A percentile compares a stretch with the other conserved stretches of the same genome.
These are phyloP conservation scores for Macaria notata DNA, from an alignment of 2,888 invertebrate genomes.

Conservation along the genomic window DNA sequence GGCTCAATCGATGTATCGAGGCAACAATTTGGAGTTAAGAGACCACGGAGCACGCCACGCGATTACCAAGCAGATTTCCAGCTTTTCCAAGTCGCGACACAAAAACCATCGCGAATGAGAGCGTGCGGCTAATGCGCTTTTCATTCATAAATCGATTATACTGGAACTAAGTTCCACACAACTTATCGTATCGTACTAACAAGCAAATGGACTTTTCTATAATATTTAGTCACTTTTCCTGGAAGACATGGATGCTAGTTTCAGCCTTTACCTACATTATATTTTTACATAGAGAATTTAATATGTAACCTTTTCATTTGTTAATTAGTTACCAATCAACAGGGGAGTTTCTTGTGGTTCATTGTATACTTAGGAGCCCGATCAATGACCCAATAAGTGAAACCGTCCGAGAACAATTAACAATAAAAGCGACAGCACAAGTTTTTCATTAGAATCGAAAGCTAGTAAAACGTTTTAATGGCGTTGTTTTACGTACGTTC, in stretches of 20 bases:
- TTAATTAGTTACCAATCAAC: too few species aligned
- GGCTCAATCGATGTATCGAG: conserved; percentile 42
- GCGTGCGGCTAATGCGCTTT: neutral
- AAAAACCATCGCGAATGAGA: neutral
- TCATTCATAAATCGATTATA: neutral
- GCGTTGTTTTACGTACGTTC: conserved; percentile 49
- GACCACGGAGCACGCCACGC: conserved; percentile 36
- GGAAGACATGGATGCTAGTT: too few species aligned
- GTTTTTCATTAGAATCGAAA: conserved; percentile 66
- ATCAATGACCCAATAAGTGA: conserved; percentile 54
- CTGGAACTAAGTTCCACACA: neutral
- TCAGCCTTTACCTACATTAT: too few species aligned
- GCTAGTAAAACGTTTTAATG: conserved; percentile 61
- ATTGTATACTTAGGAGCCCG: conserved; percentile 16
- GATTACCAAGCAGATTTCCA: conserved; percentile 33
- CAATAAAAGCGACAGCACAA: conserved; percentile 52
- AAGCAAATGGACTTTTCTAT: too few species aligned
- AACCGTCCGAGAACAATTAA: conserved; percentile 45
- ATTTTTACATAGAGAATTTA: too few species aligned
- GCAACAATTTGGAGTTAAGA: conserved; percentile 42
- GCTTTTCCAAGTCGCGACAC: conserved; percentile 2
- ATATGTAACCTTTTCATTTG: too few species aligned
- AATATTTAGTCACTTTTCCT: too few species aligned
- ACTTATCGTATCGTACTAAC: too few species aligned
- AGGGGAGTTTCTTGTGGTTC: too few species aligned